These are phyloP conservation scores for Doryteuthis pealeii DNA, from an alignment of 1,140 invertebrate genomes.

Conservation along the genomic window DNA sequence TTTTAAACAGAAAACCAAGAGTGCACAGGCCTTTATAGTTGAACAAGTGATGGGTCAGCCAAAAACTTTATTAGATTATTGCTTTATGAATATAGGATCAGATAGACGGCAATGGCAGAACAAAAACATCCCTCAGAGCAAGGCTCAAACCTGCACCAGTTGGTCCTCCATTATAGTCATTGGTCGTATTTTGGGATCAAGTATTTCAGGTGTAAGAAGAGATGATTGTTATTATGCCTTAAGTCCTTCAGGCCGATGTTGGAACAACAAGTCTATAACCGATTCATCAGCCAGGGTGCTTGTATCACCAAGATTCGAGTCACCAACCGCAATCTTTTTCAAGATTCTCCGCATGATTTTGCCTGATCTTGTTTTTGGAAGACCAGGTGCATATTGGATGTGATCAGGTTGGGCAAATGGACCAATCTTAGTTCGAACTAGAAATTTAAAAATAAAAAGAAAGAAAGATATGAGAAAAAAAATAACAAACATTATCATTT, in stretches of 20 bases:
- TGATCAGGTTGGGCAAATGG: conserved; percentile 95
- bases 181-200: no score
- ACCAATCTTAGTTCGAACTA: conserved; percentile 89
- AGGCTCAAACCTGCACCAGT: no score
- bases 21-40: no score
- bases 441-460: conserved; percentile 20
- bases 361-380: conserved; percentile 96
- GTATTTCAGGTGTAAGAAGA: no score
- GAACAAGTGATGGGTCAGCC: no score
- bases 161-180: no score
- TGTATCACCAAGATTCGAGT: conserved; percentile 85
- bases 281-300: conserved; percentile 87
- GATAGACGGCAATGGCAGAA: no score
- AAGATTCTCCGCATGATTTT: conserved; percentile 97
- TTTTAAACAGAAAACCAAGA: no score
- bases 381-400: conserved; percentile 81
- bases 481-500: no score
- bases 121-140: no score
- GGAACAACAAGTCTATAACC: conserved; percentile 67
- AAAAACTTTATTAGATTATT: no score
- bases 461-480: neutral
- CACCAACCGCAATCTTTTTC: conserved; percentile 83
- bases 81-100: no score
- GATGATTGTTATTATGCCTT: neutral
- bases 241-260: conserved; percentile 35